Base-by-base conservation (phyloP, 1,140 invertebrate genomes). In the Aphelenchoides avenae region DNA sequence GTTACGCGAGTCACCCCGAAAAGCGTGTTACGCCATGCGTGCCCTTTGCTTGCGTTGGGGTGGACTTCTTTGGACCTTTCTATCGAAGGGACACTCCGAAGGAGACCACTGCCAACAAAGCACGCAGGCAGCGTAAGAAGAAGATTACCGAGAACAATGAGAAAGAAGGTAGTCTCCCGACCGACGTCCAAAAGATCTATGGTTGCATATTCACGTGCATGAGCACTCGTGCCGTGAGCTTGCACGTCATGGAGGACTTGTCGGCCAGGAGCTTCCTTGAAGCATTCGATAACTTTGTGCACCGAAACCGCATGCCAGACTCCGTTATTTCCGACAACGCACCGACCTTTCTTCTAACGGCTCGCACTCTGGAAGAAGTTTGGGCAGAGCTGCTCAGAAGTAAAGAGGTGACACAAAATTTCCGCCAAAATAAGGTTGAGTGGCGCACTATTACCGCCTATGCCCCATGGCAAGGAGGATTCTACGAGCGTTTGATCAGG, bases 401-500 rank as follows among this genome's bases (percentile, higher is more conserved):
- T n/a, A n/a, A n/a, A n/a, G n/a, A n/a, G n/a, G n/a, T n/a, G n/a
- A n/a, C n/a, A n/a, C n/a, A 52, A 11, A 37, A 27, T n/a, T 11
- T 42, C 51, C 33, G 39, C 57, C 56, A 36, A 26, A 5, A 31
- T 39, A 26, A 44, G 33, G 49, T 61, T 27, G n/a, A 39, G 1
- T 80, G 78, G 78, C 56, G 56, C 31, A 79, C 77, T 52, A 78
- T 69, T 50, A 69, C 75, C 13, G 69, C 71, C 6, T 57, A 59
- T 26, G 69, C 78, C 4, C 63, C 78, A n/a, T 81, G 79, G 78
- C 78, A 76, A 70, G 78, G 79, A 24, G 79, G 80, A 20, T 75
- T 68, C 15, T 78, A 67, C 55, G 77, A 81, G 52, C 41, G 79
- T 5, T 29, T 82, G n/a, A 66, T 81, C 9, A 52, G 60, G 29